Percentiles rank a stretch among this genome's conserved stretches.
Evolutionary conservation across 2,888 invertebrate genomes (phyloP).

Genomic region (Graphium colonna): DNA sequence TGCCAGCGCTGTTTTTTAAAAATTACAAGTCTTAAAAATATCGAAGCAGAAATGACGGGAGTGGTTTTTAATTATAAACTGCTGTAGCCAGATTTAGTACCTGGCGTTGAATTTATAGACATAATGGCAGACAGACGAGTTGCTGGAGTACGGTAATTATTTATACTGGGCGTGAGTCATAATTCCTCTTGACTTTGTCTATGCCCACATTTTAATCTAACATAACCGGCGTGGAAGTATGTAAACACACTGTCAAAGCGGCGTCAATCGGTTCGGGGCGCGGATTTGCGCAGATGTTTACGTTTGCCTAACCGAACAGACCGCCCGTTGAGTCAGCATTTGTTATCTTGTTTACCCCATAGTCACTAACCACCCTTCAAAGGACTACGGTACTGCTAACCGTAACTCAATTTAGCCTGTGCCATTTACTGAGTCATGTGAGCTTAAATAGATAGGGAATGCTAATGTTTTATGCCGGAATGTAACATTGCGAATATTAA

Average conservation of each 20-base stretch:
- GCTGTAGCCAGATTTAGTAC: not conserved
- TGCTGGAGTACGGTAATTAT: not conserved
- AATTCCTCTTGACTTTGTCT: conserved; percentile 33
- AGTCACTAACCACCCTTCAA: conserved; percentile 35
- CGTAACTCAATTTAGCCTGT: not conserved
- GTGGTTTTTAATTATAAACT: not conserved
- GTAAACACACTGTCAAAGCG: conserved; percentile 57
- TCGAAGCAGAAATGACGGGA: not conserved
- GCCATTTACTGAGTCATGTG: conserved; percentile 1
- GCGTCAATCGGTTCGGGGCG: conserved; percentile 48
- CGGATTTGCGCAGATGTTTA: conserved; percentile 46
- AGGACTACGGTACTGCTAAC: conserved; percentile 28
- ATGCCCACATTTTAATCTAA: conserved; percentile 38
- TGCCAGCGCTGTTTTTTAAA: not conserved
- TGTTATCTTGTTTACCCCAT: conserved; percentile 33
- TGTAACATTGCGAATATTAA: not conserved
- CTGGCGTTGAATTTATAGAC: not conserved
- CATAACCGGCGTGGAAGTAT: conserved; percentile 32
- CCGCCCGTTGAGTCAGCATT: conserved; percentile 46
- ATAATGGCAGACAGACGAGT: not conserved
- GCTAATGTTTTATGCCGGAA: not conserved
- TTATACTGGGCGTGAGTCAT: not conserved
- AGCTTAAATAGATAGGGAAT: not conserved
- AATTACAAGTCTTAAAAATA: not conserved
- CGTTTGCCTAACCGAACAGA: conserved; percentile 39